These are phyloP conservation scores for Psittacula derbiana DNA, from an alignment of 2,797 vertebrate genomes.

Conservation along the genomic window DNA sequence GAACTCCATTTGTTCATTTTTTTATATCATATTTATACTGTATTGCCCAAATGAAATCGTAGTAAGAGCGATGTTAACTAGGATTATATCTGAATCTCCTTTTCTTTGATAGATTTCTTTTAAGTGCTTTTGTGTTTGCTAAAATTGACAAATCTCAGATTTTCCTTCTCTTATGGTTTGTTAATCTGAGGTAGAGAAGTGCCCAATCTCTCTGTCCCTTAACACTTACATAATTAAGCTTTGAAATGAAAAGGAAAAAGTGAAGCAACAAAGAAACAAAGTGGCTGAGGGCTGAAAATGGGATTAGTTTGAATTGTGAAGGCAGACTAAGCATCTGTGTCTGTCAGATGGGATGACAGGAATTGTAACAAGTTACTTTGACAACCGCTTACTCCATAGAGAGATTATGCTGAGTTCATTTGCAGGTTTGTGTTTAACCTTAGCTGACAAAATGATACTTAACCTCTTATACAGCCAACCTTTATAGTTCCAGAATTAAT, in stretches of 20 bases:
- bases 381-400: slow-evolving; percentile 78
- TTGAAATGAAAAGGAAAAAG: slow-evolving; percentile 71
- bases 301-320: slow-evolving; percentile 81
- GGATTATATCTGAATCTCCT: neutral
- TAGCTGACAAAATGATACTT: slow-evolving; percentile 80
- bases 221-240: slow-evolving; percentile 73
- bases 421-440: slow-evolving; percentile 76
- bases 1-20: neutral
- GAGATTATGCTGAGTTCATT: slow-evolving; percentile 80
- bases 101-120: neutral
- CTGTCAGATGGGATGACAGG: slow-evolving; percentile 79
- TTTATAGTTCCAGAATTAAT: slow-evolving; percentile 69
- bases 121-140: slow-evolving; percentile 60
- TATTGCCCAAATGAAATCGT: neutral
- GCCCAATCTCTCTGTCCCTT: slow-evolving; percentile 57
- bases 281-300: slow-evolving; percentile 80
- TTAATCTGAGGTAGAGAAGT: slow-evolving; percentile 59
- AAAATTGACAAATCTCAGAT: slow-evolving; percentile 59
- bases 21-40: neutral
- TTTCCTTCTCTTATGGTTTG: slow-evolving; percentile 71
- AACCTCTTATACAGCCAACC: slow-evolving; percentile 72
- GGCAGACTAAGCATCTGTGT: slow-evolving; percentile 77
- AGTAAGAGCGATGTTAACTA: neutral
- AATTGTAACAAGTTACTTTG: slow-evolving; percentile 84
- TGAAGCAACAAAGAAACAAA: slow-evolving; percentile 72